phyloP scores from a whole-genome alignment of 64 coral and sea anemone genomes.

The Acropora tenuis region DNA sequence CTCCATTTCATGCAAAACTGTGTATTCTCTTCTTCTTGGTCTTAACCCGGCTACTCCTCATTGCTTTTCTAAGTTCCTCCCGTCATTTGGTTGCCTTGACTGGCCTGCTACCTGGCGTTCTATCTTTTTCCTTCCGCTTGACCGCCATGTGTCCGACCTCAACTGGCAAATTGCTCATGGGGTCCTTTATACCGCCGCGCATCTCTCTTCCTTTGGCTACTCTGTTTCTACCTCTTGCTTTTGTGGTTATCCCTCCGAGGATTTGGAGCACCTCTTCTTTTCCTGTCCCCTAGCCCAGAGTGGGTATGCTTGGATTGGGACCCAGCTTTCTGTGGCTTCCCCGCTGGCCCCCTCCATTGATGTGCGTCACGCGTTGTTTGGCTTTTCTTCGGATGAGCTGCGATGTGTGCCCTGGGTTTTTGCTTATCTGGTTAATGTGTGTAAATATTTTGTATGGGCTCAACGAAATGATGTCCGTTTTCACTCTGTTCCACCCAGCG shows the following conservation, averaged over 20 bases:
- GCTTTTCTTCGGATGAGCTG: background rate
- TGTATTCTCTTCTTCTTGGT: background rate
- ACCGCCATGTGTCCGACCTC: background rate
- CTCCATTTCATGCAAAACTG: background rate
- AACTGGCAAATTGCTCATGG: conserved; percentile 65
- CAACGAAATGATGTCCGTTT: conserved; percentile 21
- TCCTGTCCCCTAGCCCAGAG: background rate
- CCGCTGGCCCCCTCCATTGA: background rate
- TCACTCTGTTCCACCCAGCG: background rate
- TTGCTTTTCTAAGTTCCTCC: background rate
- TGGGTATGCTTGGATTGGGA: background rate
- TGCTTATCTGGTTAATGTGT: background rate
- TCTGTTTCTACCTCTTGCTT: background rate
- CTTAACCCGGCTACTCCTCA: background rate
- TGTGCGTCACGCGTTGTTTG: background rate
- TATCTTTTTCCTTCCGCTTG: background rate
- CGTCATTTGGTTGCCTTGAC: background rate
- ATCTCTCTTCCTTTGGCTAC: background rate
- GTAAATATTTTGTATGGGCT: conserved; percentile 31
- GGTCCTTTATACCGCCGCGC: conserved; percentile 23
- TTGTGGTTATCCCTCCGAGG: background rate
- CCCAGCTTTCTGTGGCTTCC: background rate
- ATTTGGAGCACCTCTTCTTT: background rate
- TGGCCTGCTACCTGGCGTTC: conserved; percentile 16
- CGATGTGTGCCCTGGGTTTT: background rate